A percentile compares a stretch with the other conserved stretches of the same genome.
phyloP scores from a whole-genome alignment of 2,888 invertebrate species.

The Nematopogon swammerdamellus region DNA sequence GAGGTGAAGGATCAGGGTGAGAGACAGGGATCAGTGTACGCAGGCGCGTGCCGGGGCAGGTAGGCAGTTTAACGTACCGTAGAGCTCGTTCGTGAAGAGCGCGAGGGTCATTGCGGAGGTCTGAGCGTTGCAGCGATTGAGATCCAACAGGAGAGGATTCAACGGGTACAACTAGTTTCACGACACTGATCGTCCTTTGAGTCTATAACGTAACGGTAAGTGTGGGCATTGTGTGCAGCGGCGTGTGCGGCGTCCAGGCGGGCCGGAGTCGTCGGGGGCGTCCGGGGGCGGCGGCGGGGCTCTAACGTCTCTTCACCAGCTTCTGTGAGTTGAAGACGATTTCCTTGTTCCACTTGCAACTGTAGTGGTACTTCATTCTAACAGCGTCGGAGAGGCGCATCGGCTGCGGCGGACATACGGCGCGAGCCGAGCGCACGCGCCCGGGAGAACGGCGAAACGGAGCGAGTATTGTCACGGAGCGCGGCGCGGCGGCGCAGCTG shows the following conservation, averaged over 20 bases:
- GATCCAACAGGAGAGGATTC: too few relatives aligned
- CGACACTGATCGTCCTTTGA: too few relatives aligned
- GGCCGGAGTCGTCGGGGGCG: slow-evolving; percentile 41
- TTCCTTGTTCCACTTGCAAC: slow-evolving; percentile 90
- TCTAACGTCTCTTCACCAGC: slow-evolving; percentile 90
- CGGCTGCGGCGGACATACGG: slow-evolving; percentile 48
- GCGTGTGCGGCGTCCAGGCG: slow-evolving; percentile 9
- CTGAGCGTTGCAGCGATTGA: neutral
- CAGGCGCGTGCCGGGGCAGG: too few relatives aligned
- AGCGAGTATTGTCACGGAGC: slow-evolving; percentile 48
- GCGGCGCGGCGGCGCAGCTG: slow-evolving; percentile 1
- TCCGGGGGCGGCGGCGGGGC: slow-evolving; percentile 21
- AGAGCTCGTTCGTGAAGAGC: neutral
- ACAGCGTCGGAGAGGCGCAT: slow-evolving; percentile 45
- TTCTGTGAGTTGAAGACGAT: slow-evolving; percentile 92
- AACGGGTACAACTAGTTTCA: too few relatives aligned
- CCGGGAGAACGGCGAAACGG: slow-evolving; percentile 29
- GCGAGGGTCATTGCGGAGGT: neutral
- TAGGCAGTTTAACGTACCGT: neutral
- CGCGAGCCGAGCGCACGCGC: slow-evolving; percentile 45
- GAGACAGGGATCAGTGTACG: too few relatives aligned
- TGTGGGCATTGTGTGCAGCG: too few relatives aligned
- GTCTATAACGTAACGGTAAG: too few relatives aligned
- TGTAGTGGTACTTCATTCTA: slow-evolving; percentile 73
- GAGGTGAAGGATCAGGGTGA: too few relatives aligned